Base-by-base conservation (phyloP, 1,140 invertebrate species). In the Pemphigus obesinymphae region DNA sequence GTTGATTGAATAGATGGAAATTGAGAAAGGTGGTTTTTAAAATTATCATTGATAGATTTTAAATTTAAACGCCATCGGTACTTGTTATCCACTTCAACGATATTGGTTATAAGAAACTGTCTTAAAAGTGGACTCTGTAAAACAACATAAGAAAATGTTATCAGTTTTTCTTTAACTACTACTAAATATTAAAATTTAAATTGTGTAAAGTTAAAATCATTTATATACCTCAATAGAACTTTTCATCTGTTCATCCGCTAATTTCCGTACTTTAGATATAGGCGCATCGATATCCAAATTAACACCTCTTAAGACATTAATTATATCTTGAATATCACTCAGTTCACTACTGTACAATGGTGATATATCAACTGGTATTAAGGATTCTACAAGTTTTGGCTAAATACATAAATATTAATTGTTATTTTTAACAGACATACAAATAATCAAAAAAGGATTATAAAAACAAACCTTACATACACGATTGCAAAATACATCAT, bases 301-400 rank as follows among this genome's bases (percentile, higher is more conserved):
- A 3, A 93, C 87, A 3, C 87, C 85, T 53, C 88, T 85, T 91
- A 96, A 92, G 2, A 90, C 90, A 82, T 90, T 87, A 84, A 95
- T 91, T 82, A 94, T 88, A 55, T 88, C 87, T 0, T 86, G 86
- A 89, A 95, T 91, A 11, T 89, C 87, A 75, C 87, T 86, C 23
- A 93, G 89, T 85, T 90, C 89, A 17, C 90, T 89, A 82, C 92
- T 91, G 1, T 89, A 89, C 0, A 93, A 86, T 3, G 96, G 96
- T 15, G 93, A 93, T 83, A 97, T 93, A 85, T 98, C 96, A 55
- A 94, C 91, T 6, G 97, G 91, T 63, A 97, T 89, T 31, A 96
- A 86, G 84, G 92, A 93, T 26, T 95, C 91, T 3, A 96, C 89
- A 26, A 93, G 83, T 72, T 93, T 88, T 50, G 95, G 93, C 92